Base-by-base conservation (phyloP, 2,797 vertebrate genomes). In the Sebastes diaconus region DNA sequence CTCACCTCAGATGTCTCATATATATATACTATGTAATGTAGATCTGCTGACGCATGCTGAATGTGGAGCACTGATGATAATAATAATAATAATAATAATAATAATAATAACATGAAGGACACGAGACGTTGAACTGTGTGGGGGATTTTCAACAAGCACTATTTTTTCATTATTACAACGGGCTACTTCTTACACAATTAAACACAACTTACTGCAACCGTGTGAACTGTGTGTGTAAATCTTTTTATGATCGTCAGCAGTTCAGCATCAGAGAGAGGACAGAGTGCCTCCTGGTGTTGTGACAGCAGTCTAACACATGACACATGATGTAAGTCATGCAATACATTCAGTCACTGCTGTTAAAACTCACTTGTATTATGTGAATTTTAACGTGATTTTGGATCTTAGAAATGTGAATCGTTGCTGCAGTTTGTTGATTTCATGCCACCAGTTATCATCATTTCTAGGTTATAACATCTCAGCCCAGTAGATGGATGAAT, bases 171-270 rank as follows among this genome's bases (percentile, higher is more conserved):
- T 85, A 73, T 91, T 77, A 64, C 71, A 85, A 72, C 1, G 0
- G 16, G 65, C 52, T 90, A 77, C 79, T 85, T 92, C 68, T 87
- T 70, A 76, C 72, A 73, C 70, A 89, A 94, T 90, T 92, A 94
- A 94, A 94, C 72, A 22, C 76, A 59, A 83, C 63, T 87, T 79
- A 90, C 84, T 83, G 63, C 64, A 84, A 6, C 29, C 58, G 24
- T 70, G 59, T 80, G 39, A 5, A 5, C 34, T 36, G 30, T 3
- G 29, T 3, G 29, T 46, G 20, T 58, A 11, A 29, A 20, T 77
- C 7, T 68, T 24, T 32, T 25, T 11, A 4, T 30, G 64, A 10
- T 34, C 18, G 8, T 14, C 3, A 60, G 22, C 6, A n/a, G 32
- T 36, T 32, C 3, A 36, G 22, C 54, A 13, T n/a, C 61, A 18